phyloP scores from a whole-genome alignment of 2,797 vertebrate species.

The Coreius guichenoti region DNA sequence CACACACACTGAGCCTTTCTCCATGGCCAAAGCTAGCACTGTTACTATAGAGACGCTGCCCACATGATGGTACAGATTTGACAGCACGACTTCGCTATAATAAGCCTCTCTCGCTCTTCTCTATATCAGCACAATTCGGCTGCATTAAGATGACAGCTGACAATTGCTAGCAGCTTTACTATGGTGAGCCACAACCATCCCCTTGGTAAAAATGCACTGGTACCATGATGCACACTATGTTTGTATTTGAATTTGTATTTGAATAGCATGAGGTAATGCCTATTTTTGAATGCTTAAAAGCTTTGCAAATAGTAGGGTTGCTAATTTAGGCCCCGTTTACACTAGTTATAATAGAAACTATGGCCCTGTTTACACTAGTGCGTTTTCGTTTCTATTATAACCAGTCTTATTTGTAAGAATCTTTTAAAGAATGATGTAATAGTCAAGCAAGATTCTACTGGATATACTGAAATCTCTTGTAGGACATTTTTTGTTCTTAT shows the following conservation, averaged over 20 bases:
- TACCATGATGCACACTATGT: not conserved
- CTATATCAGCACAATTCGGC: slow-evolving; percentile 34
- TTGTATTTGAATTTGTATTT: not conserved
- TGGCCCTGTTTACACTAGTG: no score
- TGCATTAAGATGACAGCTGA: slow-evolving; percentile 14
- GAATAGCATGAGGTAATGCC: slow-evolving; percentile 6
- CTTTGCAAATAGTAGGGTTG: not conserved
- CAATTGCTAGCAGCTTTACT: slow-evolving; percentile 17
- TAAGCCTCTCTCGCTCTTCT: slow-evolving; percentile 43
- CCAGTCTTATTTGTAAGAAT: not conserved
- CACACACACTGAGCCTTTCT: slow-evolving; percentile 13
- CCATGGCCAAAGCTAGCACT: slow-evolving; percentile 40
- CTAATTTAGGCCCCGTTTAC: not conserved
- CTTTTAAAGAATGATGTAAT: not conserved
- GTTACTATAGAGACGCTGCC: slow-evolving; percentile 64
- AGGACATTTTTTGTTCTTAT: not conserved
- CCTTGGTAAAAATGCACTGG: not conserved
- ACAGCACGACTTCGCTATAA: slow-evolving; percentile 52
- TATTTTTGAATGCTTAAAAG: not conserved
- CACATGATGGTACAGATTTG: slow-evolving; percentile 54
- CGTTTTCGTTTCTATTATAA: not conserved
- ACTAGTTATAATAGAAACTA: no score
- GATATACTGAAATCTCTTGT: not conserved
- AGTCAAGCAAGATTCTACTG: not conserved
- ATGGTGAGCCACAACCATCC: slow-evolving; percentile 13